Evolutionary conservation across 2,113 vertebrate species (phyloP).

Genomic region (Turnix velox): DNA sequence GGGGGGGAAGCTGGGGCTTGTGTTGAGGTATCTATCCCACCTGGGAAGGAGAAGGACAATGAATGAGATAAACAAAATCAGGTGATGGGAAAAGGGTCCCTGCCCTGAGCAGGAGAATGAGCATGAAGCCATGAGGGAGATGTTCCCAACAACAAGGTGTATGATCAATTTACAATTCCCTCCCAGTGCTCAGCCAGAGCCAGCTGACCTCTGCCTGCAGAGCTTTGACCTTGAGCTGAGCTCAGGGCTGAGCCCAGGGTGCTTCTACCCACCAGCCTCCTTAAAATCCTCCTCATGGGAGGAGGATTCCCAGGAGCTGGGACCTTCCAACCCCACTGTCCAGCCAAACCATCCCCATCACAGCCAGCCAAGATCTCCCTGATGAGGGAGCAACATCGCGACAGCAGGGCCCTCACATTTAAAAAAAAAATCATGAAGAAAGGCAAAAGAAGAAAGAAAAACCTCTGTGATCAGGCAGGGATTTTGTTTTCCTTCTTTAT

Average conservation of each 20-base stretch:
- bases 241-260: neutral
- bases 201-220: neutral
- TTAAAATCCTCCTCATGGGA: neutral
- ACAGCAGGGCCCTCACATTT: neutral
- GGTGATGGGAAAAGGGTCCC: neutral
- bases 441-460: neutral
- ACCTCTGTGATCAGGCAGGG: neutral
- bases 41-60: neutral
- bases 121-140: neutral
- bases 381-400: neutral
- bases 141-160: neutral
- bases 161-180: too few relatives aligned
- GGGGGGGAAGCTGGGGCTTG: fast-evolving
- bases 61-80: fast-evolving
- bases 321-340: neutral
- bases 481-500: neutral
- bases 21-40: neutral
- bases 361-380: fast-evolving
- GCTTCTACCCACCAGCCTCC: neutral
- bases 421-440: neutral
- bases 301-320: fast-evolving
- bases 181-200: fast-evolving
- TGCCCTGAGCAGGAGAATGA: neutral
- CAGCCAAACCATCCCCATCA: neutral
- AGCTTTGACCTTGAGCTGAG: neutral